Evolutionary conservation across 2,888 invertebrate genomes (phyloP).

Genomic region (Hoplodrina blanda): DNA sequence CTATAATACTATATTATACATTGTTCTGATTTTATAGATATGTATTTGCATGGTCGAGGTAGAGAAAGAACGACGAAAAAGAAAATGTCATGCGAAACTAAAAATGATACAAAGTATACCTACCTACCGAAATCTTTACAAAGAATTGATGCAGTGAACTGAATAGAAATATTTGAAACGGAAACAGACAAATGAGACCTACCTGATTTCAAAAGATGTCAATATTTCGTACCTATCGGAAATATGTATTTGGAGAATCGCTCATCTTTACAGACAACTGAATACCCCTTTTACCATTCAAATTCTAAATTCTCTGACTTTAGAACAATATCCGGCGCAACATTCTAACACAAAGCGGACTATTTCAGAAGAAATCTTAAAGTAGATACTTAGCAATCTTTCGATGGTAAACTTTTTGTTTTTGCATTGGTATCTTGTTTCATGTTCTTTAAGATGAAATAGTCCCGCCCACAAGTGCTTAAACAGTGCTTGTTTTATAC

Average conservation of each 20-base stretch:
- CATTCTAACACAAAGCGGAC: neutral
- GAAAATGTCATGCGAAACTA: neutral
- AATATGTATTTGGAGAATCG: conserved; percentile 41
- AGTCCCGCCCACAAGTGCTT: neutral
- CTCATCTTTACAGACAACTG: conserved; percentile 19
- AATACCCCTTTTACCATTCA: conserved; percentile 31
- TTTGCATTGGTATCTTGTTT: neutral
- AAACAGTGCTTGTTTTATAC: neutral
- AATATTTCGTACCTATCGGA: conserved; percentile 36
- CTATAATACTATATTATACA: neutral
- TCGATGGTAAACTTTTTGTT: neutral
- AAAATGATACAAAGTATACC: conserved; percentile 1
- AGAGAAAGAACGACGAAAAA: neutral
- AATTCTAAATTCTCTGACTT: conserved; percentile 25
- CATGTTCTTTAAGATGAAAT: neutral
- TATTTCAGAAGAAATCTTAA: conserved; percentile 9
- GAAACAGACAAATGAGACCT: conserved; percentile 38
- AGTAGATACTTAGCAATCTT: neutral
- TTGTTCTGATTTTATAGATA: neutral
- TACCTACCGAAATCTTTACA: neutral
- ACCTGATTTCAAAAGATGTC: conserved; percentile 35
- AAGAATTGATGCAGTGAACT: conserved; percentile 5
- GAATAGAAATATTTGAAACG: conserved; percentile 17
- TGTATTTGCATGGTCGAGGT: neutral
- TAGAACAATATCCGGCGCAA: conserved; percentile 30